A percentile compares a stretch with the other conserved stretches of the same genome.
Conservation (phyloP, 2,888 invertebrate species). For the Euzetes globulus region DNA sequence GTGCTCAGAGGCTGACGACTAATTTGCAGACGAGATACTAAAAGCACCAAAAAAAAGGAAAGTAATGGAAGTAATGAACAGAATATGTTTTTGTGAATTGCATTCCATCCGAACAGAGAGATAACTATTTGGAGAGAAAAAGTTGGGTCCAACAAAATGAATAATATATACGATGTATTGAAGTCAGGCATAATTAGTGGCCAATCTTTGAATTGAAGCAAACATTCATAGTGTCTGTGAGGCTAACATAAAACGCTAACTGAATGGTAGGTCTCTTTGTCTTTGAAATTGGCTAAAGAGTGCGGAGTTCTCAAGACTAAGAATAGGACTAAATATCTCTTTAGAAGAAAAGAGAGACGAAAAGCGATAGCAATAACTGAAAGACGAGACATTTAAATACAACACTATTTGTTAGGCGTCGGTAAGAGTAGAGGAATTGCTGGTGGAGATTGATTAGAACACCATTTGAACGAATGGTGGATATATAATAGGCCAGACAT, state of each 20-base stretch:
- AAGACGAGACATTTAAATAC: conserved; percentile 14
- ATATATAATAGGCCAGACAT: conserved; percentile 15
- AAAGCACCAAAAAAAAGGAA: background rate
- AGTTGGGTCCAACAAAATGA: background rate
- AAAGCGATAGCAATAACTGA: background rate
- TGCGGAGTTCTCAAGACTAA: background rate
- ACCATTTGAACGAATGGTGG: background rate
- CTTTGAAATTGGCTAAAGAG: conserved; percentile 1
- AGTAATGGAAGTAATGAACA: background rate
- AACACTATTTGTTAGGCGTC: background rate
- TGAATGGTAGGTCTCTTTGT: conserved; percentile 20
- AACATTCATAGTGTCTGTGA: background rate
- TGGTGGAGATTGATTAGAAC: conserved; percentile 7
- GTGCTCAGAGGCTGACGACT: conserved; percentile 12
- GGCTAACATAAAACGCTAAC: background rate
- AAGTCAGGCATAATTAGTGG: background rate
- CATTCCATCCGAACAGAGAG: conserved; percentile 12
- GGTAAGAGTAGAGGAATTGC: background rate
- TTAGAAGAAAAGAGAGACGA: background rate
- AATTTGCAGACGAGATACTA: background rate
- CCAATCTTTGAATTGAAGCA: background rate
- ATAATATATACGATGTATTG: background rate
- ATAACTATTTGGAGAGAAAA: background rate
- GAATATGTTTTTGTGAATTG: conserved; percentile 24
- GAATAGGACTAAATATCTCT: background rate